Evolutionary conservation across 2,797 vertebrate species (phyloP), one percentile per base, ranked within the genome.

Genomic region (Sebastiscus albofasciatus): DNA sequence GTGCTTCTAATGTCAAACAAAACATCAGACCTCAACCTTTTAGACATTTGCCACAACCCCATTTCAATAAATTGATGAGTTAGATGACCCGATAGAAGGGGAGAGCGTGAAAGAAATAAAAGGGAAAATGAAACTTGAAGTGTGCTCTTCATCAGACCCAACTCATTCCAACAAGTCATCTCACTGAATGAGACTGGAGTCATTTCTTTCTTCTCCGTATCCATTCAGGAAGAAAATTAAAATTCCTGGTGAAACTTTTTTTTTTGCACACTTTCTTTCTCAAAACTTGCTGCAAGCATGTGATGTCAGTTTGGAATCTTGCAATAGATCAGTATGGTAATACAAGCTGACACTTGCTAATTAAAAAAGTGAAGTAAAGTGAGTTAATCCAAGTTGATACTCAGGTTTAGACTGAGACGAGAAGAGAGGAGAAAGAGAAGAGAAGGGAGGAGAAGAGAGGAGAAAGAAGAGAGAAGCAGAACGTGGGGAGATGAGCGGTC

Each of bases 301-400:
- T 4, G 13, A 62, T 36, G 31, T 55, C 14, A 36, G 18, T 67
- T 65, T 61, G 18, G 29, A 29, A 58, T 67, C 77, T 42, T 24
- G 11, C 14, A 61, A 60, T 7, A 46, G 24, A 64, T 71, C 46
- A 46, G 33, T 65, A 7, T 39, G 14, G 10, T 62, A 76, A 86
- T 69, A 58, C 71, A 70, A 68, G 52, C 20, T 29, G 18, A 31
- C 29, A 67, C 18, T 65, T 67, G 18, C 31, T 34, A 74, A 81
- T 85, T 84, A 86, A 86, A 85, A 75, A 72, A 52, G 34, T 27
- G n/a, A 78, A 67, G 49, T 20, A 67, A 79, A 88, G 66, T 33
- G 36, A 82, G 74, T 66, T 81, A 77, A 85, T 81, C 69, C 49
- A 62, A 85, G 75, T 56, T 78, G 58, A 83, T 79, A 58, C 52